Base-by-base conservation (phyloP, 2,888 invertebrate species). In the Miltochrista miniata region DNA sequence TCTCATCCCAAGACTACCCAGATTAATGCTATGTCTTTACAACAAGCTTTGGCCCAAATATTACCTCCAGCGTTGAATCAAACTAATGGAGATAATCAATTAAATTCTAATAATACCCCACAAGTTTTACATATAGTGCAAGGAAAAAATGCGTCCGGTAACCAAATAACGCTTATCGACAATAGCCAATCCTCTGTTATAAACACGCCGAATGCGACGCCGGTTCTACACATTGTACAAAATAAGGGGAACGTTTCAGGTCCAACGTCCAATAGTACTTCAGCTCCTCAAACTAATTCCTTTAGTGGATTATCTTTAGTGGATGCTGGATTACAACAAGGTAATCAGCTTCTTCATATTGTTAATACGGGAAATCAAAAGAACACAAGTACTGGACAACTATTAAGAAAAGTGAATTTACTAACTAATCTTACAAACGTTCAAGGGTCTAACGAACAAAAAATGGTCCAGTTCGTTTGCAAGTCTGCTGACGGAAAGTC, bases 381-480 rank as follows among this genome's bases (percentile, higher is more conserved):
- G 56, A 85, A 78, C 53, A 76, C 69, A 46, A 83, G 75, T 45
- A 64, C 85, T 1, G 82, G 85, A 1, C 92, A 92, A 52, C 62
- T 92, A 10, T 61, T 92, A 7, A 92, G 92, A 72, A 77, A 91
- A 59, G 92, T 92, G 0, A 92, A 92, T 63, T 79, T 92, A 31
- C 64, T 92, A 18, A 92, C 92, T 0, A 92, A 92, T 70, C 70
- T 92, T 1, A 71, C 88, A 1, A 92, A 90, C 63, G 84, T 83
- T 7, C 92, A 92, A 78, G 91, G 90, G 15, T 75, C 83, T 4
- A 90, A 84, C 59, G 92, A 92, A 55, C 92, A 92, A 61, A 92
- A 92, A 73, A 91, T 92, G 89, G 90, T 94, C 24, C 94, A 94
- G 66, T 93, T 94, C 70, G 93, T 94, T 39, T 94, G 94, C 70